Percentiles rank a stretch among this genome's conserved stretches.
Evolutionary conservation across 1,140 invertebrate species (phyloP).

Genomic region (Pogonomyrmex californicus): DNA sequence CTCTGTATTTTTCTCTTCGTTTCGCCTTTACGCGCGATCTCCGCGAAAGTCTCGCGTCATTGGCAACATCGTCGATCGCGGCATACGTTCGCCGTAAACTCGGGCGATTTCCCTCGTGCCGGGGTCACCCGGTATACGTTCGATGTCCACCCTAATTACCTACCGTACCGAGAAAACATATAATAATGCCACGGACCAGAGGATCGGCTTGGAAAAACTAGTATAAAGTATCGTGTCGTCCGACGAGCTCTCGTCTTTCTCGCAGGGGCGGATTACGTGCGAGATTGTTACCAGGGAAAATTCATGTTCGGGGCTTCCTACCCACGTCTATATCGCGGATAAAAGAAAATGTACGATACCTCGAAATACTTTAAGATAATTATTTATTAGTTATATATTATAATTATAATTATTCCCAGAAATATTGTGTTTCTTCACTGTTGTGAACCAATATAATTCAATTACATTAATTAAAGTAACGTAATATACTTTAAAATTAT

Average conservation of each 20-base stretch:
- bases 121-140: constrained; percentile 71
- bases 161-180: constrained; percentile 77
- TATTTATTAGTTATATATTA: background rate
- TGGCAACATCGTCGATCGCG: constrained; percentile 31
- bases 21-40: constrained; percentile 16
- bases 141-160: constrained; percentile 78
- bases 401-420: background rate
- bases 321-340: background rate
- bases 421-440: background rate
- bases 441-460: too few relatives aligned
- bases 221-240: constrained; percentile 76
- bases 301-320: background rate
- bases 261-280: constrained; percentile 30
- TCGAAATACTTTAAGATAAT: background rate
- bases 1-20: constrained; percentile 20
- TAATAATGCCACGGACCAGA: constrained; percentile 75
- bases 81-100: constrained; percentile 46
- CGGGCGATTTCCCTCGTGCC: constrained; percentile 57
- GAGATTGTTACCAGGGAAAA: constrained; percentile 11
- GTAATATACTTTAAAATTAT: too few relatives aligned
- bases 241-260: constrained; percentile 34
- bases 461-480: too few relatives aligned
- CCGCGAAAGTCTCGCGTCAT: constrained; percentile 31
- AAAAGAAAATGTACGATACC: background rate
- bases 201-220: constrained; percentile 75